Evolutionary conservation across 2,888 invertebrate species (phyloP), one percentile per base, ranked within the genome.

Genomic region (Lagria hirta): DNA sequence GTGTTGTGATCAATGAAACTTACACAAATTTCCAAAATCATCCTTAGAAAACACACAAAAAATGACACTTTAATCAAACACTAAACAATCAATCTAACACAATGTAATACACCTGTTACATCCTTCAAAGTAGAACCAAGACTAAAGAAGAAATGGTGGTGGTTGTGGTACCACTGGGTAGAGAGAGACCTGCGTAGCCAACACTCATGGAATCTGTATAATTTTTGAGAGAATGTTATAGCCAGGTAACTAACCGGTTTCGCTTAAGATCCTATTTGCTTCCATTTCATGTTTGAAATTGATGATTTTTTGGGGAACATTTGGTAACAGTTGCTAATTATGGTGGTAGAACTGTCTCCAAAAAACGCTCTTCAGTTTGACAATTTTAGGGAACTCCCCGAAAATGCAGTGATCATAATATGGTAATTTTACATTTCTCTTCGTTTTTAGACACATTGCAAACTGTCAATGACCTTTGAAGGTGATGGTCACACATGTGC

Each of bases 181-280:
- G n/a, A n/a, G n/a, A 34, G 40, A 47, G 47, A 47, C 47, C 43
- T 47, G 47, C 47, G 37, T 47, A 47, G 47, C 47, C 42, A 42
- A 37, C 35, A 33, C 47, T 47, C 42, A 42, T 47, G 43, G 47
- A 47, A 47, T 43, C 40, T 45, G 35, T 43, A 47, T 33, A 43
- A 43, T 47, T 47, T 47, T 47, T 37, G 42, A 35, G 47, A 42
- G 47, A 42, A 42, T 36, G 42, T 30, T 37, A 42, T 42, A 29
- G 18, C 16, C 46, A 46, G 46, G 38, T 29, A 34, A 16, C 22
- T 32, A 47, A 47, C 47, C 47, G 47, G 47, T 47, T 47, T 47
- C 37, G 37, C 43, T n/a, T 30, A 43, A 34, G 43, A 43, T n/a
- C 23, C 36, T 37, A 26, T 43, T 26, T 35, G 41, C 41, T 27